Evolutionary conservation across 1,140 invertebrate genomes (phyloP).

Genomic region (Nasonia vitripennis): DNA sequence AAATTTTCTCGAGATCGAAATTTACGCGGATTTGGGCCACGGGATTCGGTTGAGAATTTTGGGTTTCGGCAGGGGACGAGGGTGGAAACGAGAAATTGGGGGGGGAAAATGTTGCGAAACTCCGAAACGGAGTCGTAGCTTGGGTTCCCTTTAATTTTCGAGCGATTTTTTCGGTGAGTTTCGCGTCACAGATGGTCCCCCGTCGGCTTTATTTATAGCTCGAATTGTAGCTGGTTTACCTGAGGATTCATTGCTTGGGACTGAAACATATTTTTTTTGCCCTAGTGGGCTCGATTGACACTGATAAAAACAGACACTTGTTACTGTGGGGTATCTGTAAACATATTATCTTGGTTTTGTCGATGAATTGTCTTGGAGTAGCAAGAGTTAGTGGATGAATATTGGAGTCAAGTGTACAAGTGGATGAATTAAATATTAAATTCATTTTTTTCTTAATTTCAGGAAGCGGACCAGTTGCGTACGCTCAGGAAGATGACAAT

Average conservation of each 20-base stretch:
- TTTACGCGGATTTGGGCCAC: neutral
- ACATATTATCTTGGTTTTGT: neutral
- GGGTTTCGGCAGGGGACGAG: neutral
- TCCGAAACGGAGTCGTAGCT: neutral
- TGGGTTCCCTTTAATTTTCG: neutral
- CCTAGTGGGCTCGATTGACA: too few relatives aligned
- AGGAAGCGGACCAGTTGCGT: conserved; percentile 77
- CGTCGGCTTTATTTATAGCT: neutral
- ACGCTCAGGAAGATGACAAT: conserved; percentile 84
- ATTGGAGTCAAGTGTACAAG: neutral
- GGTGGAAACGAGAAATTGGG: neutral
- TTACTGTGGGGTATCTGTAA: neutral
- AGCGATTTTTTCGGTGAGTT: neutral
- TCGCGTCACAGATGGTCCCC: neutral
- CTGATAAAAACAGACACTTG: neutral
- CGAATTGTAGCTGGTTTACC: neutral
- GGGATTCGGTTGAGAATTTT: neutral
- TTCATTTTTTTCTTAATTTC: conserved; percentile 58
- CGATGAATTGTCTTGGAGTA: neutral
- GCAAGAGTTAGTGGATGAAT: neutral
- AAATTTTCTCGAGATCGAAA: conserved; percentile 13
- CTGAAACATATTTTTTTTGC: neutral
- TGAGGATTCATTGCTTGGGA: neutral
- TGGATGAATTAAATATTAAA: neutral
- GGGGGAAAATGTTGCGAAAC: neutral